Evolutionary conservation across 1,140 invertebrate genomes (phyloP).

Genomic region (Macrotrachela quadricornifera): DNA sequence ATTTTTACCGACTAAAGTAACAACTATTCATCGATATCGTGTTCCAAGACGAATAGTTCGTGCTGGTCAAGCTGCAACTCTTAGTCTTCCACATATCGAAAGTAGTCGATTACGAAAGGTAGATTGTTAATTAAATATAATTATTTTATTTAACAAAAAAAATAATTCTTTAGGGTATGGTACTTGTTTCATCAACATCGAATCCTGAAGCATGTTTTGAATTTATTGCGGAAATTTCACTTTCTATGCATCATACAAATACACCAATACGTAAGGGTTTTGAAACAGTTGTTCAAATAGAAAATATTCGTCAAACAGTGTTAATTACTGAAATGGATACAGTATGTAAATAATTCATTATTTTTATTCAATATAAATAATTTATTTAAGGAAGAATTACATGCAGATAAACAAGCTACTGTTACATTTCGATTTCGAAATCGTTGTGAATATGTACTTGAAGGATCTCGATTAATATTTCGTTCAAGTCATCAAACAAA

Average conservation of each 20-base stretch:
- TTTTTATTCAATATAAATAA: background rate
- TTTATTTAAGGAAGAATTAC: no score
- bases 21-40: constrained; percentile 68
- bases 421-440: no score
- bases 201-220: constrained; percentile 13
- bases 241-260: constrained; percentile 57
- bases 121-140: no score
- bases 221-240: constrained; percentile 52
- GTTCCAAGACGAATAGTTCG: constrained; percentile 60
- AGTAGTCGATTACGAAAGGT: no score
- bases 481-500: no score
- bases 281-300: constrained; percentile 77
- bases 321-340: constrained; percentile 35
- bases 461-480: no score
- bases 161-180: constrained; percentile 20
- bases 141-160: no score
- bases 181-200: constrained; percentile 23
- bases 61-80: constrained; percentile 68
- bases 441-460: no score
- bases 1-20: constrained; percentile 53
- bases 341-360: constrained; percentile 12
- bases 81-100: constrained; percentile 39
- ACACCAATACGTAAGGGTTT: constrained; percentile 53
- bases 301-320: constrained; percentile 77
- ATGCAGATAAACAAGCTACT: no score